Base-by-base conservation (phyloP, 2,888 invertebrate species). In the Pandemis corylana region DNA sequence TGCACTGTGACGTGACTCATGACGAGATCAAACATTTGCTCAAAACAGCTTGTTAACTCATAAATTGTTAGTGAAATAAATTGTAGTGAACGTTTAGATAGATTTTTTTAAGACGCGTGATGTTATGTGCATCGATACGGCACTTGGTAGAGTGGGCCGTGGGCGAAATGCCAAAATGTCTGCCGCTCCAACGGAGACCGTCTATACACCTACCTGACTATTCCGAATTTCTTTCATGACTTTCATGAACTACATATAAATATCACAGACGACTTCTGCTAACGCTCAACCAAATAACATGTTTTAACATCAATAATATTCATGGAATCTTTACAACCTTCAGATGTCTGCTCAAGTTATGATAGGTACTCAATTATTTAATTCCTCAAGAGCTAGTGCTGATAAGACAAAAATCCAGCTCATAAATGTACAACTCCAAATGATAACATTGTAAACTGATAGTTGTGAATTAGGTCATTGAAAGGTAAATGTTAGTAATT, bases 391-490 rank as follows among this genome's bases (percentile, higher is more conserved):
- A 61, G 61, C 49, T 44, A 64, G 72, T 53, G 9, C 41, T 44
- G 70, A 75, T 70, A 75, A 71, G 51, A 74, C 36, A 20, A 46
- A 67, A 71, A 71, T 75, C 70, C 74, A 70, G 73, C 61, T 74
- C 65, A 75, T 75, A 75, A 66, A 66, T 66, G 51, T 63, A 71
- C 65, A 51, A 67, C 66, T 70, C 51, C 65, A 44, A 67, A 61
- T 61, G 66, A 75, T 75, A 75, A 70, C 70, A 71, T 67, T 68
- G 56, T 53, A 46, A 66, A 67, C 70, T 67, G 70, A 75, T 71
- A 71, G 67, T 74, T 74, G 70, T 66, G 71, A 75, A 75, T 75
- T 71, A 75, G 75, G 75, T 75, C 75, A 71, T 75, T 70, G 75
- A 71, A 67, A 71, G 70, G 63, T 71, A 75, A 71, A 71, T 70